phyloP scores from a whole-genome alignment of 92 coral and sea anemone genomes.

The Phymanthus crucifer region DNA sequence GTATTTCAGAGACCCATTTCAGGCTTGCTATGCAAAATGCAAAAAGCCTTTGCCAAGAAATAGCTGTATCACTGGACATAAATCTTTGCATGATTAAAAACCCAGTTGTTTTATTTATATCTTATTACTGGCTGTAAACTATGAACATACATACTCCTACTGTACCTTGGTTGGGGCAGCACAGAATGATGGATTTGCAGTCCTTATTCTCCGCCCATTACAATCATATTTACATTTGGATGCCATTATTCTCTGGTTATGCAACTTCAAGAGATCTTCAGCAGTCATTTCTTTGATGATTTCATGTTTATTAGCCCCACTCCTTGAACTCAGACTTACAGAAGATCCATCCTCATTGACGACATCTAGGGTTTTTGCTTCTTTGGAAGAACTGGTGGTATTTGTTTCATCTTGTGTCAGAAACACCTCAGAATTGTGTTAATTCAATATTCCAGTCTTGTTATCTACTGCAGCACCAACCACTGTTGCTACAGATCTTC shows the following conservation, averaged over 20 bases:
- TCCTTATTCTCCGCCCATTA: constrained; percentile 73
- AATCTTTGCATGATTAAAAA: too few species aligned
- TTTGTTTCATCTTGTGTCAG: background rate
- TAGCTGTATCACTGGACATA: too few species aligned
- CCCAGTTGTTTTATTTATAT: too few species aligned
- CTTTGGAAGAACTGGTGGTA: background rate
- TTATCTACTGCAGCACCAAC: background rate
- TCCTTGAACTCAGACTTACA: background rate
- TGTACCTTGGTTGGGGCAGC: constrained; percentile 76
- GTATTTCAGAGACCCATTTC: too few species aligned
- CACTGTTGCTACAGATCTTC: background rate
- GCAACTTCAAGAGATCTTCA: constrained; percentile 63
- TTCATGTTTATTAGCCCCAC: background rate
- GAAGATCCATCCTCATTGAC: background rate
- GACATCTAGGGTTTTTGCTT: background rate
- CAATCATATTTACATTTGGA: constrained; percentile 70
- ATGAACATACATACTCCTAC: too few species aligned
- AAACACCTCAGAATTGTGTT: background rate
- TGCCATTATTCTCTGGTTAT: constrained; percentile 59
- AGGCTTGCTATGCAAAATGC: too few species aligned
- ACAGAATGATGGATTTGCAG: constrained; percentile 71
- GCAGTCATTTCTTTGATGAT: constrained; percentile 40
- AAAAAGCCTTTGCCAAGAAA: too few species aligned
- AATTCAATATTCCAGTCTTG: background rate
- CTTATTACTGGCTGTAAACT: too few species aligned